Conservation (phyloP, 2,113 vertebrate genomes). For the Dasypus novemcinctus region DNA sequence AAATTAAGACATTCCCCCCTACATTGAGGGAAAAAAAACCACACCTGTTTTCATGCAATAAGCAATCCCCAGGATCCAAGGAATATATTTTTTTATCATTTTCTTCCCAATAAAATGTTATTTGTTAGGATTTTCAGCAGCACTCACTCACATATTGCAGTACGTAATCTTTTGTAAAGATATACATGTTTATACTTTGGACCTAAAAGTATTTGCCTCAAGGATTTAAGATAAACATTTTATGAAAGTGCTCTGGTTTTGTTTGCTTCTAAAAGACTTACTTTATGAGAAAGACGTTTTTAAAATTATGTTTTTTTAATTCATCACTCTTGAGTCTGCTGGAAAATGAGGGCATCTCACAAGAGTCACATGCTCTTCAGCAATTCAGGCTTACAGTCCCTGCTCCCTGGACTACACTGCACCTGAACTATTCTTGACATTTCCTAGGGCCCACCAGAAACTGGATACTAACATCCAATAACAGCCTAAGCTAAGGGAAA, state of each 20-base stretch:
- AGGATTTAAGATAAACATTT: slow-evolving; percentile 20
- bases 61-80: neutral
- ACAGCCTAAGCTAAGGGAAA: neutral
- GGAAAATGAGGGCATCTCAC: neutral
- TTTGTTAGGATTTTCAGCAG: neutral
- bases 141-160: neutral
- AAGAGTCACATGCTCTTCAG: neutral
- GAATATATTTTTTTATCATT: neutral
- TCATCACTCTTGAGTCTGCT: neutral
- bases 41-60: neutral
- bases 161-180: slow-evolving; percentile 28
- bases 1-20: neutral
- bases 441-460: neutral
- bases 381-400: neutral
- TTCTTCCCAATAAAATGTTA: slow-evolving; percentile 16
- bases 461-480: neutral
- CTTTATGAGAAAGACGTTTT: neutral
- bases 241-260: neutral
- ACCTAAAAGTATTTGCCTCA: neutral
- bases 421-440: neutral
- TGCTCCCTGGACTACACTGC: neutral
- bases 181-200: neutral
- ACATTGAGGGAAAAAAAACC: slow-evolving; percentile 17
- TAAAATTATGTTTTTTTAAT: neutral
- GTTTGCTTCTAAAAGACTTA: neutral